A percentile compares a stretch with the other conserved stretches of the same genome.
Evolutionary conservation across 2,888 invertebrate genomes (phyloP).

Genomic region (Scaptomyza caliginosa): DNA sequence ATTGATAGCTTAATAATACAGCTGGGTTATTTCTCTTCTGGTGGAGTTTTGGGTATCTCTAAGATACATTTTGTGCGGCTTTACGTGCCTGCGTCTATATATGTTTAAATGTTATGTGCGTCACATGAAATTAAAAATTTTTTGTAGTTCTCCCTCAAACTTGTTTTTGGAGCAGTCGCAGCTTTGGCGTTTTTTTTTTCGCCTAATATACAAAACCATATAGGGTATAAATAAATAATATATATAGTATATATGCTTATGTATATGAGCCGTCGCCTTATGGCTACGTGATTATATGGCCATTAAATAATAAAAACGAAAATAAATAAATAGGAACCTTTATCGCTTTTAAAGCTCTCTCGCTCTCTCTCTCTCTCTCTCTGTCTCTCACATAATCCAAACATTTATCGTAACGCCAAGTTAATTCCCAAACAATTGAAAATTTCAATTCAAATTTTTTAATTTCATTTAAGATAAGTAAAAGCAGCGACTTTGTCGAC

Average conservation of each 20-base stretch:
- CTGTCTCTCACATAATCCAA: conserved; percentile 35
- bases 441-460: conserved; percentile 73
- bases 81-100: conserved; percentile 44
- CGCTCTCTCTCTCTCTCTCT: conserved; percentile 2
- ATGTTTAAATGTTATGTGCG: conserved; percentile 66
- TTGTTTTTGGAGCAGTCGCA: conserved; percentile 47
- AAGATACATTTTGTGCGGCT: conserved; percentile 49
- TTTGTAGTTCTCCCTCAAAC: conserved; percentile 54
- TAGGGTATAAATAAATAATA: conserved; percentile 4
- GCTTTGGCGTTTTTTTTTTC: conserved; percentile 14
- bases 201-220: conserved; percentile 40
- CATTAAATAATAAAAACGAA: conserved; percentile 50
- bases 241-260: conserved; percentile 1
- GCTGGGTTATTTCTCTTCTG: conserved; percentile 20
- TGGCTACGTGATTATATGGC: conserved; percentile 72
- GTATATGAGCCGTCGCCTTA: conserved; percentile 30
- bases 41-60: conserved; percentile 37
- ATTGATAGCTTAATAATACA: background rate
- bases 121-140: conserved; percentile 71
- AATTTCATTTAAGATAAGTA: conserved; percentile 73
- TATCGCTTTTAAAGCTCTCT: conserved; percentile 44
- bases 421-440: conserved; percentile 32
- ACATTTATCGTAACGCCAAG: conserved; percentile 39
- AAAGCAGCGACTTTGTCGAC: conserved; percentile 46
- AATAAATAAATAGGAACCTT: conserved; percentile 42